These are phyloP conservation scores for Trachelus troglodyta DNA, from an alignment of 2,888 invertebrate species.

Conservation along the genomic window DNA sequence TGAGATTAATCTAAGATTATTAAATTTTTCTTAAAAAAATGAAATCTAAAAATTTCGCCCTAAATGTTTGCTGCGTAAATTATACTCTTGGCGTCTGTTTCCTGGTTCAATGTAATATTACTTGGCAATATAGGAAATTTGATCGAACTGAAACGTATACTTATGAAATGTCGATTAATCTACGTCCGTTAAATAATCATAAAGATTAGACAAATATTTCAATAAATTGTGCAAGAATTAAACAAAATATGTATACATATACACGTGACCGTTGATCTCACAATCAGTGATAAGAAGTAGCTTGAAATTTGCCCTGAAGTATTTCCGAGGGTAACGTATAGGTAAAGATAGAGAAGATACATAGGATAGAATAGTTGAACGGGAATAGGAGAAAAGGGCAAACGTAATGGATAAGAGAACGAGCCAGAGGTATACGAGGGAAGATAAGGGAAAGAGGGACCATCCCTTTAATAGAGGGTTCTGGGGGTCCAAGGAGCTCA, in stretches of 20 bases:
- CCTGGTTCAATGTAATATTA: background rate
- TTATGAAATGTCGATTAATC: background rate
- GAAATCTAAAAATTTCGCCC: background rate
- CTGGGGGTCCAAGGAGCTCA: slow-evolving; percentile 30
- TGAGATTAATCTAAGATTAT: background rate
- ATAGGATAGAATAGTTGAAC: slow-evolving; percentile 26
- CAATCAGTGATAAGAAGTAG: background rate
- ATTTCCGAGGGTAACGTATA: slow-evolving; percentile 9
- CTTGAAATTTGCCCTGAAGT: background rate
- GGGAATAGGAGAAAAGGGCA: slow-evolving; percentile 27
- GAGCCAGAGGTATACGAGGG: slow-evolving; percentile 41
- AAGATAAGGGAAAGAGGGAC: slow-evolving; percentile 51
- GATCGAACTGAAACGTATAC: background rate
- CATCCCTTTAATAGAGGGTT: slow-evolving; percentile 23
- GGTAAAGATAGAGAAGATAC: slow-evolving; percentile 24
- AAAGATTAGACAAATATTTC: background rate
- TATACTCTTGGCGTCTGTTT: background rate
- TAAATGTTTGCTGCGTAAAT: background rate
- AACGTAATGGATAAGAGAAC: slow-evolving; percentile 40
- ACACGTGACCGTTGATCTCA: no score
- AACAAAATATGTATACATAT: no score
- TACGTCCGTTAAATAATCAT: background rate
- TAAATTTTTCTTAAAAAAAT: background rate
- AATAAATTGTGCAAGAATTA: background rate
- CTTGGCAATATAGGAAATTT: no score